Evolutionary conservation across 2,888 invertebrate species (phyloP), one percentile per base, ranked within the genome.

Genomic region (Sylvicola cinctus): DNA sequence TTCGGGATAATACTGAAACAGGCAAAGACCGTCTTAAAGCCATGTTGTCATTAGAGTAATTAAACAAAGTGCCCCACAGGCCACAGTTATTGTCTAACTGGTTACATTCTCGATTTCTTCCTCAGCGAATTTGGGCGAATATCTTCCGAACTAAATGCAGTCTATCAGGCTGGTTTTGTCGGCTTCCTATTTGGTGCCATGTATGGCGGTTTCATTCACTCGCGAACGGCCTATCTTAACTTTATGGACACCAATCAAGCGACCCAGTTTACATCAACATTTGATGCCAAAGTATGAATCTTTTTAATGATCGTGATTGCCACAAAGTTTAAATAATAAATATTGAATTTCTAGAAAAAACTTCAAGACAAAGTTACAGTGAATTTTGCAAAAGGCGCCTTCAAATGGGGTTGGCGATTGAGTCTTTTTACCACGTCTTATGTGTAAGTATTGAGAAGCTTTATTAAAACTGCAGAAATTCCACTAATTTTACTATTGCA

Each of bases 231-330:
- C 2, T 76, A 74, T 45, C 40, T 69, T 29, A 61, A 69, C 44
- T 80, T 79, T 44, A 68, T 80, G 51, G 70, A 70, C 49, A 74
- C 63, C 41, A 79, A 81, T 54, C 68, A 78, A 58, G 80, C 78
- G 7, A 73, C 78, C 3, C 61, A 64, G 33, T 81, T 73, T 50
- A 56, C 55, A 33, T 65, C 65, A 33, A 72, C 73, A 39, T 49
- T 67, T 6, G 68, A 77, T 34, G 80, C 80, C 3, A 74, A 77
- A 61, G 76, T 74, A 59, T 41, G 20, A 29, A 34, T 25, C 26
- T 20, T 16, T 28, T 3, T 17, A 33, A 34, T 30, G 14, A 16
- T 33, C 31, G 15, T 31, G 34, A 31, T 31, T 33, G 36, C 27
- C 37, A 25, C 40, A 39, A 42, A 29, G 36, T 31, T 31, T 13